A percentile compares a stretch with the other conserved stretches of the same genome.
These are phyloP conservation scores for Heterotis niloticus DNA, from an alignment of 2,113 vertebrate species.

Conservation along the genomic window DNA sequence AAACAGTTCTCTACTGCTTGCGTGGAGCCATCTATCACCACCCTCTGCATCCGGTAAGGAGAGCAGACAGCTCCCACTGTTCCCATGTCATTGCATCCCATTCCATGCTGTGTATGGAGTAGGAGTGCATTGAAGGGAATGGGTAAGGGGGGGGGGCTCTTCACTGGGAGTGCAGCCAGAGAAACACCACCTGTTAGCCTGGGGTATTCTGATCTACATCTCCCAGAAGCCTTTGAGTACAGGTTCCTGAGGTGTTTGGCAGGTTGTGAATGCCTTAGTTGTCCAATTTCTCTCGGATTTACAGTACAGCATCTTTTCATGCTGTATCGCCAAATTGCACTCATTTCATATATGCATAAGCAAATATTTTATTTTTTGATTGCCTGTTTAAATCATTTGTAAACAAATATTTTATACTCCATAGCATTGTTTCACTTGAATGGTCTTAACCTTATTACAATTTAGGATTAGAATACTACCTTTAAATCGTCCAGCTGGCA, in stretches of 20 bases:
- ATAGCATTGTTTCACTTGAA: too few relatives aligned
- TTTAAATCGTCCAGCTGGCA: neutral
- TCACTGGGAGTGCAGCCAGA: neutral
- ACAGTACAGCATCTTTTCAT: too few relatives aligned
- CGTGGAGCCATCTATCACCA: constrained; percentile 56
- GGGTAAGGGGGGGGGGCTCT: neutral
- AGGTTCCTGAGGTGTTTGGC: too few relatives aligned
- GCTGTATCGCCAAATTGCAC: too few relatives aligned
- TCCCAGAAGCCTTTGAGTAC: neutral
- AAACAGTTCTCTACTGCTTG: constrained; percentile 55
- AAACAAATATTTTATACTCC: too few relatives aligned
- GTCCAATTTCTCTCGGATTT: too few relatives aligned
- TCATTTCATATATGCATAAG: too few relatives aligned
- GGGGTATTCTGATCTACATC: neutral
- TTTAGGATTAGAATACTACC: neutral
- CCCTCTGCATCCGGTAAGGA: constrained; percentile 25
- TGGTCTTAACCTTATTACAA: too few relatives aligned
- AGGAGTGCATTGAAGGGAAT: neutral
- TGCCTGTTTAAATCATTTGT: too few relatives aligned
- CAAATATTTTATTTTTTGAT: too few relatives aligned
- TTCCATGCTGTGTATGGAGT: neutral
- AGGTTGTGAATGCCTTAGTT: too few relatives aligned
- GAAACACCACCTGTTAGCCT: neutral
- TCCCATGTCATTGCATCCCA: constrained; percentile 1
- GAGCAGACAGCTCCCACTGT: constrained; percentile 15